These are phyloP conservation scores for Semnopithecus entellus DNA, from an alignment of 2,113 vertebrate species.

Conservation along the genomic window DNA sequence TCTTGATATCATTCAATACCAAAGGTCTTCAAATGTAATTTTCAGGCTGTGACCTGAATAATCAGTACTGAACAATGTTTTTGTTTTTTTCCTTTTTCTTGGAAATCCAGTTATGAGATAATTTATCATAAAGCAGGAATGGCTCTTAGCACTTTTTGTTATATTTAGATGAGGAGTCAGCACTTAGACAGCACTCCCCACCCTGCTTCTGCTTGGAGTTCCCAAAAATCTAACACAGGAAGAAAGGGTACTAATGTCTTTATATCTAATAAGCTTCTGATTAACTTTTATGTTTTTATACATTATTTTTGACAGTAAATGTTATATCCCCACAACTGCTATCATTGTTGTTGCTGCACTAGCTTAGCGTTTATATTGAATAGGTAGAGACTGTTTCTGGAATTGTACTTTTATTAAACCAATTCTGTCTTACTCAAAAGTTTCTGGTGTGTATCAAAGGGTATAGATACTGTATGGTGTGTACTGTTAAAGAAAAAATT, in stretches of 20 bases:
- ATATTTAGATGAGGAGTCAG: not conserved
- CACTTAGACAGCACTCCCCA: not conserved
- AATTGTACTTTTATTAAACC: not conserved
- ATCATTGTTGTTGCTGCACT: not conserved
- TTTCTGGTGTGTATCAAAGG: not conserved
- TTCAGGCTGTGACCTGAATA: not conserved
- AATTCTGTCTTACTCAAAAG: not conserved
- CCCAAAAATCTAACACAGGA: not conserved
- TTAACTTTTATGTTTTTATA: not conserved
- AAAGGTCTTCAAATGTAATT: not conserved
- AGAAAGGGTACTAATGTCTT: not conserved
- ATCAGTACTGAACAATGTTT: not conserved
- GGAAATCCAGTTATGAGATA: not conserved
- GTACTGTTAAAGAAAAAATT: not conserved
- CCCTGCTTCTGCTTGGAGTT: not conserved
- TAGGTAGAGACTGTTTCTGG: not conserved
- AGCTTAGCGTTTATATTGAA: not conserved
- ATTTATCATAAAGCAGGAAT: not conserved
- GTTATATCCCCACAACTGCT: not conserved
- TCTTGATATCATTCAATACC: not conserved
- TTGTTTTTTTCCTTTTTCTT: not conserved
- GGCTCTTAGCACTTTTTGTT: not conserved
- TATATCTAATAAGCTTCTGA: not conserved
- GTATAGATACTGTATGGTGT: not conserved
- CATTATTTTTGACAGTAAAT: not conserved